Evolutionary conservation across 2,888 invertebrate species (phyloP).

Genomic region (Lissonota sp.): DNA sequence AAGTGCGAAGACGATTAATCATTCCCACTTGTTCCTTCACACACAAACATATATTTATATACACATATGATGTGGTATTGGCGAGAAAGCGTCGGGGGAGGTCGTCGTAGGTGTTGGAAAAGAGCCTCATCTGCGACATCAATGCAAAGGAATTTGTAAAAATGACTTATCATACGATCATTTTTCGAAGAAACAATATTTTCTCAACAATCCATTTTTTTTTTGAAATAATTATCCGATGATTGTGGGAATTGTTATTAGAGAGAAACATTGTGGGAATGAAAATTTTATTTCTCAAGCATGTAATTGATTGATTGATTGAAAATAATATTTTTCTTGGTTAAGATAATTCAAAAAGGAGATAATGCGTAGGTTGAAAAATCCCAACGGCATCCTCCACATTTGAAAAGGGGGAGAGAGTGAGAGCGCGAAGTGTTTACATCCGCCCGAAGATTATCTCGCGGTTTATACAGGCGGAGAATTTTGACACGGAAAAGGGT

Average conservation of each 20-base stretch:
- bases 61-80: conserved; percentile 27
- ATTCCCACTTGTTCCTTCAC: conserved; percentile 58
- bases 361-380: conserved; percentile 56
- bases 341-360: conserved; percentile 11
- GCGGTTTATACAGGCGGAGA: conserved; percentile 58
- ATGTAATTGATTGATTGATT: background rate
- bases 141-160: conserved; percentile 24
- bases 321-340: conserved; percentile 17
- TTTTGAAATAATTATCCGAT: conserved; percentile 2
- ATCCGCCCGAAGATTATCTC: conserved; percentile 61
- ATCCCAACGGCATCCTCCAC: conserved; percentile 53
- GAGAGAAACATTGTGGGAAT: background rate
- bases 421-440: conserved; percentile 58
- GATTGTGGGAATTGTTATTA: too few species aligned
- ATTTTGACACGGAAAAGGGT: background rate
- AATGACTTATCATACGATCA: conserved; percentile 4
- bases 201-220: background rate
- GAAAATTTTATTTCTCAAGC: background rate
- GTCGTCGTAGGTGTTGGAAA: conserved; percentile 61
- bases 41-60: background rate
- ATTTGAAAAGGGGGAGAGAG: conserved; percentile 1
- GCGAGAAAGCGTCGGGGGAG: conserved; percentile 57
- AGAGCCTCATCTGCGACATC: conserved; percentile 48
- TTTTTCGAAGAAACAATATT: background rate
- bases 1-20: conserved; percentile 63